Conservation (phyloP, 2,888 invertebrate genomes). For the Rapana venosa region DNA sequence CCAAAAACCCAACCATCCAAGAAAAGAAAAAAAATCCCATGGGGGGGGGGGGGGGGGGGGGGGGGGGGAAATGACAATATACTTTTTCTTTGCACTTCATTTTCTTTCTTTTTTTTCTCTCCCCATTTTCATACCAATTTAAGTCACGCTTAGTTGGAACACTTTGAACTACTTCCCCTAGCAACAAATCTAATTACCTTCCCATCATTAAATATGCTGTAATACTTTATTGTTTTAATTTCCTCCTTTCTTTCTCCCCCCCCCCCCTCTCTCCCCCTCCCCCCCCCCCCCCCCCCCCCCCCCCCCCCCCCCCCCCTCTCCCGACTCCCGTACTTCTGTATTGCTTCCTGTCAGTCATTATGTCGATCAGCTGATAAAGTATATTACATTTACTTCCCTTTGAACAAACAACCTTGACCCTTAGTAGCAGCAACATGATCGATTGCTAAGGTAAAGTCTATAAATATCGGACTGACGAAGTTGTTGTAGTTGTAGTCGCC, state of each 20-base stretch:
- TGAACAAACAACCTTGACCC: neutral
- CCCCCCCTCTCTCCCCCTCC: too few relatives aligned
- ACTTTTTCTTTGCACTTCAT: too few relatives aligned
- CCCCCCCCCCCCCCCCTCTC: neutral
- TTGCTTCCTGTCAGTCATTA: neutral
- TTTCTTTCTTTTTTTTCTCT: too few relatives aligned
- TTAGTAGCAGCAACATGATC: neutral
- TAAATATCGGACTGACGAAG: neutral
- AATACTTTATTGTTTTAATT: too few relatives aligned
- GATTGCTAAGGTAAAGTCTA: neutral
- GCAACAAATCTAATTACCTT: too few relatives aligned
- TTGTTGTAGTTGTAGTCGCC: neutral
- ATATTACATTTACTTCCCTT: neutral
- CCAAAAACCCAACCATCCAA: too few relatives aligned
- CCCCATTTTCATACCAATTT: too few relatives aligned
- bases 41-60: neutral
- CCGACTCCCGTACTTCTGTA: neutral
- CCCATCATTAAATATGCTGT: too few relatives aligned
- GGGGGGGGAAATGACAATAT: neutral
- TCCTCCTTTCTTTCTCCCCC: too few relatives aligned
- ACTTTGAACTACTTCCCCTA: too few relatives aligned
- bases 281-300: neutral
- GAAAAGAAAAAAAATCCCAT: too few relatives aligned
- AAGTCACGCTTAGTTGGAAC: too few relatives aligned
- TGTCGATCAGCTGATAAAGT: neutral